Base-by-base conservation (phyloP, 2,797 vertebrate genomes). In the Amazona ochrocephala region DNA sequence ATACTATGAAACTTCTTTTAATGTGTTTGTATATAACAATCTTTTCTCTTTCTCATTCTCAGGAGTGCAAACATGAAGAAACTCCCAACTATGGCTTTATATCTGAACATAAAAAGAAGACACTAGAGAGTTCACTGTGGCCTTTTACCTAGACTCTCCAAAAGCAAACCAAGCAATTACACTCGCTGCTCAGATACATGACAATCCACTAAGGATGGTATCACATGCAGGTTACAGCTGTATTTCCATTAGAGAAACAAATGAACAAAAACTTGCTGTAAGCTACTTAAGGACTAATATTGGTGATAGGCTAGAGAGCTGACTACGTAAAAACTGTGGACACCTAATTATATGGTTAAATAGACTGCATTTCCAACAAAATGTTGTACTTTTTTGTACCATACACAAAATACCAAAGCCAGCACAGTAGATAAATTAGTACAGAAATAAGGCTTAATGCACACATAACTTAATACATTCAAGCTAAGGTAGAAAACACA, bases 191-290 rank as follows among this genome's bases (percentile, higher is more conserved):
- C 54, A 54, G 22, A 32, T 26, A 27, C 0, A 18, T 4, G 7
- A 39, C 30, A 53, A 29, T 7, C 21, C 42, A 67, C 48, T 23
- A 39, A 68, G 39, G 54, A 51, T 7, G 6, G 45, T 39, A 41
- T 14, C 0, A 0, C 10, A 10, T 4, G 12, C 5, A 58, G 56
- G 5, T 58, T 32, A 72, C 23, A 62, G 34, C 1, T 0, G 14
- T 8, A 51, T 47, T 71, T 60, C 30, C 37, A 24, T 10, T 16
- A 70, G 41, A 48, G 14, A 64, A 51, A 72, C 6, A 50, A 66
- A 37, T 13, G 5, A 60, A 84, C 8, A 56, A 77, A 62, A 76
- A 18, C 13, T 32, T 70, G 41, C n/a, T 2, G 0, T n/a, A 47
- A 70, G 79, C 58, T 26, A 68, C 44, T 39, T 44, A 32, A 39